Base-by-base conservation (phyloP, 1,140 invertebrate species). In the Leptinotarsa defecta region DNA sequence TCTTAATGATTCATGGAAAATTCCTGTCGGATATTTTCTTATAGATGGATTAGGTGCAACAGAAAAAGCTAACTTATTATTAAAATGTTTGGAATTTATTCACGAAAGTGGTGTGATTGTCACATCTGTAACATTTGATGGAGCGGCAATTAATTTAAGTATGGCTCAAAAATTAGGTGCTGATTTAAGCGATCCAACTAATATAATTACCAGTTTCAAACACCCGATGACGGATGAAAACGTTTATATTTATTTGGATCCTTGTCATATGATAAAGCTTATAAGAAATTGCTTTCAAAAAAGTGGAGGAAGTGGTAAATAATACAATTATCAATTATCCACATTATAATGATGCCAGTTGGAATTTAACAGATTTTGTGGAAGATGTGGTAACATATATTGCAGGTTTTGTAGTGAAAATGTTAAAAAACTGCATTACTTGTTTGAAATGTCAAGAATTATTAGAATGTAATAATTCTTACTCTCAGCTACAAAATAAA, bases 1-100 rank as follows among this genome's bases (percentile, higher is more conserved):
- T 8, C 48, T 86, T 27, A 86, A 86, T 74, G 63, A 76, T 19
- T 74, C 75, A 61, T 86, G 81, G 77, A 84, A 85, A 82, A 73
- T 79, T 11, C 82, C 82, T 68, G 77, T 79, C 19, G 83, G 70
- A 22, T 84, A 82, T 81, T 85, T 83, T 78, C 79, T 82, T 49
- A 69, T 77, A 15, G n/a, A 76, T 67, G 76, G 78, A 22, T 17
- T 77, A 48, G 20, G 13, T 22, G 49, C 15, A 13, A 11, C 43
- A 19, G 79, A 80, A 64, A 78, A 80, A 48, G 75, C 61, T 17
- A 43, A 22, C 48, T 70, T 76, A 68, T 27, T 76, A 8, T 65
- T 67, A 13, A 71, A 76, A 63, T 71, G 48, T n/a, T 48, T 76
- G 24, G 62, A 73, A 67, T 75, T 64, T 76, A 17, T 49, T 15